Conservation (phyloP, 2,113 vertebrate species). For the Platycercus adscitus region DNA sequence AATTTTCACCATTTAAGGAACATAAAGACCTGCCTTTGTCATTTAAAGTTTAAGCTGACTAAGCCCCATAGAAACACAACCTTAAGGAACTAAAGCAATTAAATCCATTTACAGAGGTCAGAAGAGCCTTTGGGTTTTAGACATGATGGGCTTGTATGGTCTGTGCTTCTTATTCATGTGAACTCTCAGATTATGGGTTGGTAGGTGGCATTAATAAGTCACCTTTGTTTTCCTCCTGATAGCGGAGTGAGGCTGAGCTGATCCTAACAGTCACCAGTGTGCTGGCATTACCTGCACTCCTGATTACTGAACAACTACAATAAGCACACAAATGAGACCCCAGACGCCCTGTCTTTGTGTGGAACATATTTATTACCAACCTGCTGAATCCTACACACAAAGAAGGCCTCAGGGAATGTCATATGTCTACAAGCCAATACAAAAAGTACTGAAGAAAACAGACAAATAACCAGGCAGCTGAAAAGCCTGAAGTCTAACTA, state of each 20-base stretch:
- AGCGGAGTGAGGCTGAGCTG: neutral
- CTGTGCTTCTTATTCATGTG: neutral
- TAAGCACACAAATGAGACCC: conserved; percentile 15
- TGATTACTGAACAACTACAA: conserved; percentile 44
- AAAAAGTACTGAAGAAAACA: neutral
- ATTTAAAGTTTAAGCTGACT: conserved; percentile 61
- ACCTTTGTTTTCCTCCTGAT: conserved; percentile 18
- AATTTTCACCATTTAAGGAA: conserved; percentile 64
- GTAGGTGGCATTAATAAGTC: neutral
- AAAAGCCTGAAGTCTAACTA: conserved; percentile 42
- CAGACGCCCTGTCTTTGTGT: conserved; percentile 9
- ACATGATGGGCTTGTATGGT: neutral
- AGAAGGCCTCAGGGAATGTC: conserved; percentile 19
- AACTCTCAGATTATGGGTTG: conserved; percentile 2
- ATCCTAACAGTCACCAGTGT: neutral
- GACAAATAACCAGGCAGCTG: conserved; percentile 32
- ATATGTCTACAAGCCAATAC: neutral
- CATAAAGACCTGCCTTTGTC: conserved; percentile 64
- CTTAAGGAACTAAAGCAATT: conserved; percentile 42
- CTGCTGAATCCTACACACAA: conserved; percentile 40
- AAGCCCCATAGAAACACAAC: conserved; percentile 58
- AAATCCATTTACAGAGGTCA: conserved; percentile 67
- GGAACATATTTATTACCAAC: conserved; percentile 57
- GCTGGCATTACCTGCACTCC: neutral
- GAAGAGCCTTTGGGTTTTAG: conserved; percentile 16